phyloP scores from a whole-genome alignment of 2,888 invertebrate species.

The Blomia tropicalis region DNA sequence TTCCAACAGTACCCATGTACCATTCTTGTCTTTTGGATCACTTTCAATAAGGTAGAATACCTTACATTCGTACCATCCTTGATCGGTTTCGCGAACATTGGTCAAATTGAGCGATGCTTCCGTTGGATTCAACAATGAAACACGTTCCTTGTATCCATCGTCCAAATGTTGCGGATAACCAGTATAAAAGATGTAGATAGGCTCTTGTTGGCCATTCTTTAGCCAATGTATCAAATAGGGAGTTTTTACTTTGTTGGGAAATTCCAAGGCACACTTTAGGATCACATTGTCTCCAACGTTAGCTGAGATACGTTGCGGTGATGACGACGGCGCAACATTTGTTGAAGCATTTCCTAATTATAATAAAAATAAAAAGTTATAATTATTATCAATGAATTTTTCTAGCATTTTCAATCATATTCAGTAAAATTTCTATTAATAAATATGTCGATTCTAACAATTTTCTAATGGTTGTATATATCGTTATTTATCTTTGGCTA shows the following conservation, averaged over 20 bases:
- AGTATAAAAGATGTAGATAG: conserved; percentile 96
- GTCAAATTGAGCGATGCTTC: conserved; percentile 93
- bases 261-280: conserved; percentile 94
- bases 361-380: neutral
- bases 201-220: conserved; percentile 90
- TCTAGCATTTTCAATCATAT: too few species aligned
- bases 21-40: conserved; percentile 43
- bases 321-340: neutral
- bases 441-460: neutral
- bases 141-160: conserved; percentile 78
- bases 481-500: too few species aligned
- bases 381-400: too few species aligned
- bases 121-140: conserved; percentile 61
- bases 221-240: conserved; percentile 97
- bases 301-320: conserved; percentile 48
- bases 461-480: too few species aligned
- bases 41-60: conserved; percentile 80
- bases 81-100: conserved; percentile 77
- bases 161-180: conserved; percentile 88
- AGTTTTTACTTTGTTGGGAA: conserved; percentile 49
- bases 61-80: conserved; percentile 89
- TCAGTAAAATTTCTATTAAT: too few species aligned
- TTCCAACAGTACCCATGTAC: conserved; percentile 94
- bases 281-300: conserved; percentile 88
- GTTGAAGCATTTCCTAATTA: neutral